Conservation (phyloP, 2,797 vertebrate species). For the Pogonophryne albipinna region DNA sequence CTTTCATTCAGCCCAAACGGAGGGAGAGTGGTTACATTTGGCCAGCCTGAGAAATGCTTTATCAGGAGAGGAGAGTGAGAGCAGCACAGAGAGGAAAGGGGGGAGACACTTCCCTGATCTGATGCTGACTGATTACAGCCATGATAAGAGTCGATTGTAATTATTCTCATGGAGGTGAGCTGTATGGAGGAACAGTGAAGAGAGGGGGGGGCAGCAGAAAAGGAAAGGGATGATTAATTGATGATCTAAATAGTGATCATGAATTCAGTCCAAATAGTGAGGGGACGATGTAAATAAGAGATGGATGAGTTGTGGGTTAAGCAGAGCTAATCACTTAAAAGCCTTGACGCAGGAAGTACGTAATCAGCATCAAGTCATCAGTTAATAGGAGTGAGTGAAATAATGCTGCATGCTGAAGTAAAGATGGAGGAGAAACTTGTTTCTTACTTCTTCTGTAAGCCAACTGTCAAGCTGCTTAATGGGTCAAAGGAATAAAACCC, state of each 20-base stretch:
- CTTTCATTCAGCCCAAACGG: slow-evolving; percentile 72
- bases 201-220: slow-evolving; percentile 1
- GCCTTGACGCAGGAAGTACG: slow-evolving; percentile 74
- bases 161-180: slow-evolving; percentile 20
- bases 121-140: slow-evolving; percentile 40
- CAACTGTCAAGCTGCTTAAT: not conserved
- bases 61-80: slow-evolving; percentile 32
- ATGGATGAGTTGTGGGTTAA: slow-evolving; percentile 54
- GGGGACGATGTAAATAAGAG: slow-evolving; percentile 65
- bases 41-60: slow-evolving; percentile 51
- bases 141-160: slow-evolving; percentile 44
- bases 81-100: slow-evolving; percentile 5
- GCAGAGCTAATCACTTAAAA: slow-evolving; percentile 69
- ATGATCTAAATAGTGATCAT: slow-evolving; percentile 15
- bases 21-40: slow-evolving; percentile 72
- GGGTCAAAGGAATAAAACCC: not conserved
- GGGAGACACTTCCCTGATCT: slow-evolving; percentile 4
- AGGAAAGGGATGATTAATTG: slow-evolving; percentile 49
- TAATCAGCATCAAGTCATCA: slow-evolving; percentile 61
- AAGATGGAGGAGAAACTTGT: not conserved
- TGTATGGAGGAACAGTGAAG: slow-evolving; percentile 11
- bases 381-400: slow-evolving; percentile 47
- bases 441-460: not conserved
- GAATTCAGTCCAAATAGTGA: slow-evolving; percentile 22
- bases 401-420: slow-evolving; percentile 4